Base-by-base conservation (phyloP, 2,888 invertebrate species). In the Pemphredon lugubris region DNA sequence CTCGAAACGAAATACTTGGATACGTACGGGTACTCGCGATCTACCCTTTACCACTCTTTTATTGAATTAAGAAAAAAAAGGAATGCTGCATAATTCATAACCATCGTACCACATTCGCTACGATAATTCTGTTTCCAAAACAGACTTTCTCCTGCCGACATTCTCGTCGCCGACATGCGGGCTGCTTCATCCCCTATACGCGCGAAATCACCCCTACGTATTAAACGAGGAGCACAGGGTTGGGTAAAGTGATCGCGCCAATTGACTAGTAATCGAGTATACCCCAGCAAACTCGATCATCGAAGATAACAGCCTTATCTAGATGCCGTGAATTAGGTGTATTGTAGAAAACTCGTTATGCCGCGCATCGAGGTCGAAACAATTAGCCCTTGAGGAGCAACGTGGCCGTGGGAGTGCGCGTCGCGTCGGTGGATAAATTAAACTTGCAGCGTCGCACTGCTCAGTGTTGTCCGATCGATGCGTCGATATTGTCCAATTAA, bases 81-180 rank as follows among this genome's bases (percentile, higher is more conserved):
- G 69, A 53, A 55, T 9, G 21, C 14, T 84, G 79, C 73, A 84
- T 85, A 78, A 85, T 85, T 84, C 77, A 85, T 84, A 55, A 82
- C 78, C 79, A 51, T 53, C 72, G 61, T 68, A 26, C 13, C 13
- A 23, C 11, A 47, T 34, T 39, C 37, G 53, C 32, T 26, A 7
- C 40, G 58, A 57, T 84, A 86, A 87, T 86, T 86, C 58, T 86
- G 75, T 87, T 88, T 84, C 59, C 79, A 84, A 87, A 87, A 87
- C 79, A 86, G 57, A 58, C 50, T 20, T 48, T 65, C 55, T 59
- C 40, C 23, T 11, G 14, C 34, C 34, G 51, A 73, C n/a, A 59
- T 64, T 61, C n/a, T n/a, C 58, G 26, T 61, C 37, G 30, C 23
- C 40, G 30, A 68, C 53, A 78, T 78, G 77, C 81, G 82, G 81